Percentiles rank a stretch among this genome's conserved stretches.
Evolutionary conservation across 2,113 vertebrate genomes (phyloP).

Genomic region (Sinocyclocheilus rhinocerous): DNA sequence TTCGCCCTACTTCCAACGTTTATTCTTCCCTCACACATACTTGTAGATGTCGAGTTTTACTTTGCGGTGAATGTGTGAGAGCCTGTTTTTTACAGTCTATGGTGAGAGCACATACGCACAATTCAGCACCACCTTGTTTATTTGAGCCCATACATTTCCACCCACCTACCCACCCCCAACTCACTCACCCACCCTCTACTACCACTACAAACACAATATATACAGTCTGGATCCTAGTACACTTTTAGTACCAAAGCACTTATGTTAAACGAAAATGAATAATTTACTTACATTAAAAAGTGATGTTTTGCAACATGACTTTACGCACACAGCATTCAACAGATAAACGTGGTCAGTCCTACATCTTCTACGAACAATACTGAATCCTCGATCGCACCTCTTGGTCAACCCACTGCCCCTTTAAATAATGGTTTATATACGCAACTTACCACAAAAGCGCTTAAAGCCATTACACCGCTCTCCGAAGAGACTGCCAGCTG

Average conservation of each 20-base stretch:
- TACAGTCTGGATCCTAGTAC: not conserved
- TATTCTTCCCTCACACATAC: constrained; percentile 7
- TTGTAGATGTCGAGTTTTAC: constrained; percentile 17
- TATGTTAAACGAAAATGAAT: not conserved
- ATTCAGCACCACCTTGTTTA: constrained; percentile 40
- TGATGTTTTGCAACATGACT: constrained; percentile 29
- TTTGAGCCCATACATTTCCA: constrained; percentile 20
- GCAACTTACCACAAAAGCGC: constrained; percentile 9
- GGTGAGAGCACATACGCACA: not conserved
- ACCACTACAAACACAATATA: constrained; percentile 22
- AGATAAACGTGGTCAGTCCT: not conserved
- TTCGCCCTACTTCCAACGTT: not conserved
- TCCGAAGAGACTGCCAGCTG: not conserved
- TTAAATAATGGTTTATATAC: constrained; percentile 5
- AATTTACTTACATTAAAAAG: not conserved
- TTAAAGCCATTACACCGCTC: not conserved
- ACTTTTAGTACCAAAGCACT: not conserved
- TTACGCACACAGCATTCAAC: not conserved
- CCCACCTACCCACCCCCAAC: constrained; percentile 28
- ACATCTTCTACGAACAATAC: constrained; percentile 21
- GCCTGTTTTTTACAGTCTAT: too few species aligned
- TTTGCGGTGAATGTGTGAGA: not conserved
- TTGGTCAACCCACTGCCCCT: not conserved
- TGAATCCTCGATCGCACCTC: constrained; percentile 4
- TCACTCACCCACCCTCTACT: not conserved